A percentile compares a stretch with the other conserved stretches of the same genome.
Conservation (phyloP, 2,797 vertebrate genomes). For the Pteropus rufus region DNA sequence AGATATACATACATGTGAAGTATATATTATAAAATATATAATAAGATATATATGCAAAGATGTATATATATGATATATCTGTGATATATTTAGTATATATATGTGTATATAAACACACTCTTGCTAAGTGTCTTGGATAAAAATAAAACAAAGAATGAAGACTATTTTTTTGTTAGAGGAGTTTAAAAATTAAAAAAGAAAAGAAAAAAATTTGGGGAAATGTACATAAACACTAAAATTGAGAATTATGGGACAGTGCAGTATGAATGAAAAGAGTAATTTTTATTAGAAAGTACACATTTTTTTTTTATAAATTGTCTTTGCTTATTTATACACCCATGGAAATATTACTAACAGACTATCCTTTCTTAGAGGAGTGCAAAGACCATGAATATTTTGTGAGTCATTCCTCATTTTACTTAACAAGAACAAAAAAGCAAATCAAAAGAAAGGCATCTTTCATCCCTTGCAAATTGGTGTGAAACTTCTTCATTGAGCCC, state of each 20-base stretch:
- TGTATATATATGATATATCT: too few relatives aligned
- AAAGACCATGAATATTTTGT: conserved; percentile 36
- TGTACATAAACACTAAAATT: not conserved
- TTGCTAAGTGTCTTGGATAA: not conserved
- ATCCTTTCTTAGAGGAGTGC: not conserved
- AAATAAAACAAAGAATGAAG: not conserved
- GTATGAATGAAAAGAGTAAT: not conserved
- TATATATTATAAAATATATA: not conserved
- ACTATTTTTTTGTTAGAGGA: not conserved
- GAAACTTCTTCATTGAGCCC: not conserved
- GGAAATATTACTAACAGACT: not conserved
- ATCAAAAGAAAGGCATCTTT: not conserved
- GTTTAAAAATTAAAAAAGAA: not conserved
- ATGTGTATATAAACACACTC: not conserved
- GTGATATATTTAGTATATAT: too few relatives aligned
- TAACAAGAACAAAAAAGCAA: conserved; percentile 63
- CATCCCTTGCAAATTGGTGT: not conserved
- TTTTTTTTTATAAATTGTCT: not conserved
- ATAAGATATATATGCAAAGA: too few relatives aligned
- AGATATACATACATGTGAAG: not conserved
- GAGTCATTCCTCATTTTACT: conserved; percentile 47
- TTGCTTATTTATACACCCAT: not conserved
- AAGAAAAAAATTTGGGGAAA: not conserved
- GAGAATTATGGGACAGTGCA: not conserved
- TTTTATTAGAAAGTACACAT: not conserved